Conservation (phyloP, 2,113 vertebrate species). For the Macrotis lagotis region DNA sequence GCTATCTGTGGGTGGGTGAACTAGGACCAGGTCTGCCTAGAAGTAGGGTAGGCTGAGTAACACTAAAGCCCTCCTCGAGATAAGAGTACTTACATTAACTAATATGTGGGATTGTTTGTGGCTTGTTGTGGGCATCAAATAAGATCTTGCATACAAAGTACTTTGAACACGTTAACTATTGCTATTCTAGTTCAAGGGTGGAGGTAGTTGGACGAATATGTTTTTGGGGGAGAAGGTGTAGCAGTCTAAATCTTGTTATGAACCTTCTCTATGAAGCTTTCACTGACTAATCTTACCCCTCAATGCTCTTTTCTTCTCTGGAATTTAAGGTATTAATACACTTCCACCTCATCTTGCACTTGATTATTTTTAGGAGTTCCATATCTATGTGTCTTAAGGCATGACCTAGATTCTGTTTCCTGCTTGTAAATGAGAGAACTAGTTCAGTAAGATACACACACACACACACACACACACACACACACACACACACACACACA, state of each 20-base stretch:
- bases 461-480: no score
- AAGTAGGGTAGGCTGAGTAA: no score
- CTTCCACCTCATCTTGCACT: background rate
- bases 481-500: no score
- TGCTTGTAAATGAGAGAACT: no score
- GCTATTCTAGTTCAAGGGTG: background rate
- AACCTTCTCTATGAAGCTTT: background rate
- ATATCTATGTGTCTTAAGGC: no score
- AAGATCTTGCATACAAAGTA: background rate
- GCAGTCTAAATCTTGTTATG: background rate
- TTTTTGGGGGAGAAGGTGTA: background rate
- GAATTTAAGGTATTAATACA: background rate
- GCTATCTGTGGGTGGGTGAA: background rate
- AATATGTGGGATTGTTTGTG: no score
- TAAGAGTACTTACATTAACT: no score
- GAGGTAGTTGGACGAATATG: rapidly evolving
- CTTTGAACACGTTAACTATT: no score
- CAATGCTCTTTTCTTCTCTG: background rate
- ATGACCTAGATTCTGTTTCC: no score
- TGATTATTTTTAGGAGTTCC: background rate
- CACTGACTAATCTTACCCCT: rapidly evolving
- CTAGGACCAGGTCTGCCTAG: no score
- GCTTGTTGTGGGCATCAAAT: background rate
- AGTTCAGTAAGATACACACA: no score
- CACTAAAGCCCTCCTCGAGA: background rate